These are phyloP conservation scores for Cacatua alba DNA, from an alignment of 2,113 vertebrate genomes.

Conservation along the genomic window DNA sequence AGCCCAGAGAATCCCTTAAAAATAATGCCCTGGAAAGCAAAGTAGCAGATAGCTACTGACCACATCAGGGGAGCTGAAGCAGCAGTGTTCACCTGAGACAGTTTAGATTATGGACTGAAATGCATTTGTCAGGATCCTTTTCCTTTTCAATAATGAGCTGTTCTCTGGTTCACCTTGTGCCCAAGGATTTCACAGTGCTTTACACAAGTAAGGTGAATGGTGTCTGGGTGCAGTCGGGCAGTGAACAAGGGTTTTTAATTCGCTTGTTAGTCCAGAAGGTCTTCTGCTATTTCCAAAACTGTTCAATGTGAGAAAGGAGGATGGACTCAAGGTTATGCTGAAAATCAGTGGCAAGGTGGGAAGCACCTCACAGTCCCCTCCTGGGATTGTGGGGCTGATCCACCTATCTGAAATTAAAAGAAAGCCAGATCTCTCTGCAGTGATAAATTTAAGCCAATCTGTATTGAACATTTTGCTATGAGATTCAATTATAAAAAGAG, in stretches of 20 bases:
- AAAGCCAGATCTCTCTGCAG: neutral
- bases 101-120: neutral
- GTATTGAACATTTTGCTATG: neutral
- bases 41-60: neutral
- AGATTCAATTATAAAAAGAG: neutral
- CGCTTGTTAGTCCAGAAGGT: neutral
- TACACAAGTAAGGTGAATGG: neutral
- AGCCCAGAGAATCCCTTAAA: neutral
- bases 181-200: neutral
- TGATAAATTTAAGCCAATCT: neutral
- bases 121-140: neutral
- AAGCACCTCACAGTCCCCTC: neutral
- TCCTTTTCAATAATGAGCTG: rapidly evolving
- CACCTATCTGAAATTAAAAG: neutral
- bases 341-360: neutral
- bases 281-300: neutral
- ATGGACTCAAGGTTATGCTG: neutral
- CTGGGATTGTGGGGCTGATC: rapidly evolving
- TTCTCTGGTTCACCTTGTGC: neutral
- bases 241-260: neutral
- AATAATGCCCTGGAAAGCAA: neutral
- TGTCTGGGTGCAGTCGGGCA: neutral
- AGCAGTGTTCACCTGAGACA: neutral
- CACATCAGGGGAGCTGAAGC: neutral
- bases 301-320: neutral